A percentile compares a stretch with the other conserved stretches of the same genome.
These are phyloP conservation scores for Gasterosteus aculeatus DNA, from an alignment of 2,113 vertebrate species.

Conservation along the genomic window DNA sequence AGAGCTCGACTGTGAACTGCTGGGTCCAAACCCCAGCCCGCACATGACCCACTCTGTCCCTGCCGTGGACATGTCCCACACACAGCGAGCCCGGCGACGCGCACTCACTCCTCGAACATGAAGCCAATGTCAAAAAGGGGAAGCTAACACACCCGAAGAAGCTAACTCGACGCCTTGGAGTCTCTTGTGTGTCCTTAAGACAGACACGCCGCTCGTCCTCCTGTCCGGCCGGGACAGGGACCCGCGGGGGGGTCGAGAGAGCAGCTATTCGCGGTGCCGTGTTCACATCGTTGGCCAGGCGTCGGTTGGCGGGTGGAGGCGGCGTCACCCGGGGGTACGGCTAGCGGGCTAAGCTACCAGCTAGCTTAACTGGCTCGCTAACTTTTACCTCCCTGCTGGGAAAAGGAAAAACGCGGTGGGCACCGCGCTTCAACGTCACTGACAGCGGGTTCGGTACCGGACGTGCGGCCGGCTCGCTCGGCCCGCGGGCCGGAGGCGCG, in stretches of 20 bases:
- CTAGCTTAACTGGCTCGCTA: constrained; percentile 51
- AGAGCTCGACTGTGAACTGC: no score
- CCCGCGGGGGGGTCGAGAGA: not conserved
- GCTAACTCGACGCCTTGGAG: not conserved
- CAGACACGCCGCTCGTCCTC: not conserved
- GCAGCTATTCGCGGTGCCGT: not conserved
- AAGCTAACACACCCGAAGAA: not conserved
- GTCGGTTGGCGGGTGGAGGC: constrained; percentile 45
- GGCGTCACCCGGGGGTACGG: constrained; percentile 46
- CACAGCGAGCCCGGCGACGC: not conserved
- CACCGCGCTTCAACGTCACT: not conserved
- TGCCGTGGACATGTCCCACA: constrained; percentile 11
- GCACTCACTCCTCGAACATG: not conserved
- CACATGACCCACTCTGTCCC: not conserved
- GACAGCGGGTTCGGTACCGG: not conserved
- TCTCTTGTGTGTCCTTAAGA: constrained; percentile 1
- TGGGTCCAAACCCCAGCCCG: not conserved
- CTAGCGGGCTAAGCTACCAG: constrained; percentile 66
- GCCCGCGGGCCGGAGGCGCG: not conserved
- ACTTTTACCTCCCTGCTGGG: constrained; percentile 33
- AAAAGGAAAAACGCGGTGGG: not conserved
- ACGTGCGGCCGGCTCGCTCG: not conserved
- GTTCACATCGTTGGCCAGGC: constrained; percentile 4
- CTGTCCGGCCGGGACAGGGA: no score
- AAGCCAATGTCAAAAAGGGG: not conserved